Percentiles rank a stretch among this genome's conserved stretches.
Evolutionary conservation across 2,888 invertebrate genomes (phyloP).

Genomic region (Agrochola lota): DNA sequence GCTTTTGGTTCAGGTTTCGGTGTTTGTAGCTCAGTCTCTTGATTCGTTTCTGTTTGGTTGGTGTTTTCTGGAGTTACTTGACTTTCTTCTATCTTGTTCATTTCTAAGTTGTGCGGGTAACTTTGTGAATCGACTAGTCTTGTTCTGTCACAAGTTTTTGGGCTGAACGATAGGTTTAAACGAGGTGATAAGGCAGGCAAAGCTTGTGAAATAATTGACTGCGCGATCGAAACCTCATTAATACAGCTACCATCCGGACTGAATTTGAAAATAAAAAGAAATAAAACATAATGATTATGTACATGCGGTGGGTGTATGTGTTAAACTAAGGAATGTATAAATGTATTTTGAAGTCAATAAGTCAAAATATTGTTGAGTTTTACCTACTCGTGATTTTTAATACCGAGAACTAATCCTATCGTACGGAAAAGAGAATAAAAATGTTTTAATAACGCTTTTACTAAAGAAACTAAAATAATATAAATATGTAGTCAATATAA

Average conservation of each 20-base stretch:
- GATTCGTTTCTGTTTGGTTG: slow-evolving; percentile 71
- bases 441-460: slow-evolving; percentile 6
- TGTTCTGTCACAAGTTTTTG: slow-evolving; percentile 87
- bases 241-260: slow-evolving; percentile 90
- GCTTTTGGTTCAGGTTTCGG: slow-evolving; percentile 76
- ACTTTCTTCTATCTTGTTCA: slow-evolving; percentile 82
- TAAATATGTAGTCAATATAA: slow-evolving; percentile 48
- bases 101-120: slow-evolving; percentile 77
- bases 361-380: slow-evolving; percentile 13
- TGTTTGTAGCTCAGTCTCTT: slow-evolving; percentile 73
- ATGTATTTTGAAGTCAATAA: slow-evolving; percentile 1
- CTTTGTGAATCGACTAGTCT: slow-evolving; percentile 82
- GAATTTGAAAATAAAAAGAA: slow-evolving; percentile 65
- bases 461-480: slow-evolving; percentile 35
- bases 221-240: slow-evolving; percentile 89
- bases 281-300: slow-evolving; percentile 49
- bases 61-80: slow-evolving; percentile 79
- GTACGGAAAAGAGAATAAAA: background rate
- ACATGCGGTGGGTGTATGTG: slow-evolving; percentile 42
- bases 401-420: slow-evolving; percentile 33
- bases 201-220: slow-evolving; percentile 90
- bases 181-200: slow-evolving; percentile 88
- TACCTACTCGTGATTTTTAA: slow-evolving; percentile 35
- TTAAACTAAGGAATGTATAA: slow-evolving; percentile 21
- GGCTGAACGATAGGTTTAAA: slow-evolving; percentile 85